Base-by-base conservation (phyloP, 2,888 invertebrate species). In the Platycnemis pennipes region DNA sequence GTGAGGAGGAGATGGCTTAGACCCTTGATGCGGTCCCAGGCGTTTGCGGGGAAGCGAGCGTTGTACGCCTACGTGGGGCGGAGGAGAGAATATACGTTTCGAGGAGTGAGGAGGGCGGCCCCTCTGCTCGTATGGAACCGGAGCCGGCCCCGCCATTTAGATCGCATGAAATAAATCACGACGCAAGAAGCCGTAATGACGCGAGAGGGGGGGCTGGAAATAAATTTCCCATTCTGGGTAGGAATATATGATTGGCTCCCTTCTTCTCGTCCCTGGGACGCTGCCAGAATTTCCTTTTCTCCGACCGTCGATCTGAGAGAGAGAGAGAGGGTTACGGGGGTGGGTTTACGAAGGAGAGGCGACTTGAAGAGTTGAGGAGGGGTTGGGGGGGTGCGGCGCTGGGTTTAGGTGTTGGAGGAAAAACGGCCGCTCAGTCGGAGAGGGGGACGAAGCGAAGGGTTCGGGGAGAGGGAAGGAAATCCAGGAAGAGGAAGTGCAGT, bases 151-250 rank as follows among this genome's bases (percentile, higher is more conserved):
- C 42, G 26, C 53, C 42, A 26, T 89, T n/a, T 31, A 56, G 89
- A 56, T 89, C 53, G 56, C 89, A 56, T 89, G 89, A 56, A 37
- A 89, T 89, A 89, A 89, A 89, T 89, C 89, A 53, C 31, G 42
- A 8, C 56, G 56, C 89, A 89, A 89, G 89, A 56, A 89, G 56
- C 89, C 56, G 89, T 89, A 89, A 89, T 89, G 89, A 53, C 89
- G 89, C 56, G 31, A 46, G 26, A 46, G 26, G 11, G 53, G 16
- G 26, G 63, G 63, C 26, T 22, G 63, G 56, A 89, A 42, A 89
- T 89, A 89, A 89, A 89, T 89, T 89, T 89, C 56, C 89, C 89
- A 89, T 89, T 89, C 46, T 53, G 49, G 56, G 56, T 89, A 53
- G 42, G 89, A 89, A 89, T 89, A 42, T 89, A 56, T 89, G 53